Percentiles rank a stretch among this genome's conserved stretches.
These are phyloP conservation scores for Nicator chloris DNA, from an alignment of 2,113 vertebrate genomes.

Conservation along the genomic window DNA sequence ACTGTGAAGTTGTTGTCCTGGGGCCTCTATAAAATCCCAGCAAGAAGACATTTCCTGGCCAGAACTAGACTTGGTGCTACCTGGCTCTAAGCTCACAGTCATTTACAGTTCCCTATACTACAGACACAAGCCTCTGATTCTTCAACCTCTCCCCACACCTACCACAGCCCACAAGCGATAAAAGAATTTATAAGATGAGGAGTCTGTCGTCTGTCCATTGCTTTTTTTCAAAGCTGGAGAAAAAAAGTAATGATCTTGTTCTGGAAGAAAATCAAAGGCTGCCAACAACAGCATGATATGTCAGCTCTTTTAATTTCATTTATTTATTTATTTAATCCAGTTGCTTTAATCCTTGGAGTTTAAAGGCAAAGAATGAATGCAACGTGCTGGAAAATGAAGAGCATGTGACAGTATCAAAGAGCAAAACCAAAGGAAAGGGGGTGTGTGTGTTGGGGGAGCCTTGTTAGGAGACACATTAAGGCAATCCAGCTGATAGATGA, in stretches of 20 bases:
- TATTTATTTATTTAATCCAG: conserved; percentile 70
- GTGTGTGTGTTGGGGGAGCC: conserved; percentile 30
- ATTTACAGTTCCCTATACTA: not conserved
- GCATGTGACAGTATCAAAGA: conserved; percentile 77
- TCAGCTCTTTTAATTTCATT: conserved; percentile 74
- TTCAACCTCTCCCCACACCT: not conserved
- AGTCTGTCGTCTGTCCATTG: conserved; percentile 38
- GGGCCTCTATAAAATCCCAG: not conserved
- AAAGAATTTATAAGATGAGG: not conserved
- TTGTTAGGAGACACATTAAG: conserved; percentile 74
- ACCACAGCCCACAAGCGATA: conserved; percentile 6
- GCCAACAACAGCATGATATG: conserved; percentile 63
- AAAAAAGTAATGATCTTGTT: conserved; percentile 72
- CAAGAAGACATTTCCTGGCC: not conserved
- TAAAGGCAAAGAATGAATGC: conserved; percentile 75
- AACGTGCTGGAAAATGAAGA: conserved; percentile 70
- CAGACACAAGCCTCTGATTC: not conserved
- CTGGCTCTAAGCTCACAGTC: not conserved
- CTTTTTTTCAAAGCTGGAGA: conserved; percentile 43
- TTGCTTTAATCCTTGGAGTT: conserved; percentile 79
- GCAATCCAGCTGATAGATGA: conserved; percentile 72
- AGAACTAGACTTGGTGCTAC: not conserved
- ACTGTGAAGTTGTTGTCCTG: not conserved
- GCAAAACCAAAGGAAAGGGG: conserved; percentile 47
- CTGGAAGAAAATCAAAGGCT: conserved; percentile 74